Evolutionary conservation across 2,888 invertebrate genomes (phyloP), one percentile per base, ranked within the genome.

Genomic region (Zhuqinia jingwanae): DNA sequence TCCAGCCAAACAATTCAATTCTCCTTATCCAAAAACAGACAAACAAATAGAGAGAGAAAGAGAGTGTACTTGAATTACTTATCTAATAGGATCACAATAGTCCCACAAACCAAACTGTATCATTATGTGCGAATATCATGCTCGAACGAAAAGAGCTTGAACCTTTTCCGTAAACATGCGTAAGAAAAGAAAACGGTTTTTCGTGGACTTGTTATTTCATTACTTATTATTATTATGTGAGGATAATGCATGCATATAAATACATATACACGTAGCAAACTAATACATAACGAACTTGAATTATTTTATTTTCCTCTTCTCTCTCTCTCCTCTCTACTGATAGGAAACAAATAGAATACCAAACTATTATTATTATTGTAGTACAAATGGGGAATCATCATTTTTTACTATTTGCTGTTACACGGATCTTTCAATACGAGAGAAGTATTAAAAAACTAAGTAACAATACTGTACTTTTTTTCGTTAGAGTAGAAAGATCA

Each of bases 131-230:
- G n/a, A n/a, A n/a, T 13, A 58, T 58, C 58, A 65, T 70, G 36
- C 36, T 36, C 36, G 5, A 36, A 36, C 8, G 36, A 36, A 36
- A 36, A 36, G 36, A 6, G 36, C 50, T 47, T 70, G 70, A 70
- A 70, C 70, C 70, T 47, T 70, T 36, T 68, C 17, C 47, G 70
- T 50, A 47, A 83, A 75, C 70, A 75, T 73, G 75, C 60, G 82
- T 82, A 82, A 58, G 82, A 83, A 83, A 83, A 60, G 68, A 81
- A 25, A 83, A 83, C 82, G 63, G 82, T 83, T 83, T 20, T 60
- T 45, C 58, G 45, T 80, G 20, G 11, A 20, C 45, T 58, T 56
- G 30, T 76, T 53, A 13, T 27, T 30, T 3, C 3, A 8, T 6
- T 3, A 36, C 36, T 36, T 6, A 36, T 36, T 6, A 6, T 6